phyloP scores from a whole-genome alignment of 2,797 vertebrate genomes.

The Rachycentron canadum region DNA sequence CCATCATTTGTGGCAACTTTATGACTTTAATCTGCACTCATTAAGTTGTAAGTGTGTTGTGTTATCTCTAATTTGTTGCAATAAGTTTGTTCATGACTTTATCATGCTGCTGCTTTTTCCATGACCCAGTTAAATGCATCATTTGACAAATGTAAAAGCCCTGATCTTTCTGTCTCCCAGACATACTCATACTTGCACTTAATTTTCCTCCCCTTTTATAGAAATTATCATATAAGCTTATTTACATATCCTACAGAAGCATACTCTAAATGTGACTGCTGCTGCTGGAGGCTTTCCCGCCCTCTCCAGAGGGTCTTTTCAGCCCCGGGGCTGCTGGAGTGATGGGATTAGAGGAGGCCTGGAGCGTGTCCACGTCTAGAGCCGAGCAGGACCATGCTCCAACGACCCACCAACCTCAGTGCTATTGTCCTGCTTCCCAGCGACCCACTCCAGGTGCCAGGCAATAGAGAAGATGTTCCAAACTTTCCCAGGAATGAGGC shows the following conservation, averaged over 20 bases:
- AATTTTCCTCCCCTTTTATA: slow-evolving; percentile 43
- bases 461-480: slow-evolving; percentile 82
- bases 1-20: slow-evolving; percentile 59
- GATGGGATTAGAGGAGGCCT: slow-evolving; percentile 82
- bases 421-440: slow-evolving; percentile 76
- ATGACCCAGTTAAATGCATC: slow-evolving; percentile 36
- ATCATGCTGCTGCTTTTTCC: slow-evolving; percentile 27
- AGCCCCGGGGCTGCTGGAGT: slow-evolving; percentile 73
- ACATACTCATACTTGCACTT: slow-evolving; percentile 12
- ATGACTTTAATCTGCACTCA: slow-evolving; percentile 56
- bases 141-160: slow-evolving; percentile 1
- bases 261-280: slow-evolving; percentile 75
- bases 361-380: slow-evolving; percentile 80
- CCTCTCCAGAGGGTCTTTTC: slow-evolving; percentile 80
- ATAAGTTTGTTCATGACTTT: slow-evolving; percentile 31
- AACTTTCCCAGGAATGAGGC: slow-evolving; percentile 80
- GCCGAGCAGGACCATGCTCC: slow-evolving; percentile 72
- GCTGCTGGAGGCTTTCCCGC: slow-evolving; percentile 78
- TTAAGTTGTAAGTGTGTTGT: slow-evolving; percentile 48
- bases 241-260: slow-evolving; percentile 77
- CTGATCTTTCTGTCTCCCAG: slow-evolving; percentile 18
- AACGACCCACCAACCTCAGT: slow-evolving; percentile 73
- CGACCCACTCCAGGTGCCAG: slow-evolving; percentile 77
- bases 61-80: slow-evolving; percentile 53
- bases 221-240: slow-evolving; percentile 62